phyloP scores from a whole-genome alignment of 2,888 invertebrate genomes.

The Platynereis dumerilii region DNA sequence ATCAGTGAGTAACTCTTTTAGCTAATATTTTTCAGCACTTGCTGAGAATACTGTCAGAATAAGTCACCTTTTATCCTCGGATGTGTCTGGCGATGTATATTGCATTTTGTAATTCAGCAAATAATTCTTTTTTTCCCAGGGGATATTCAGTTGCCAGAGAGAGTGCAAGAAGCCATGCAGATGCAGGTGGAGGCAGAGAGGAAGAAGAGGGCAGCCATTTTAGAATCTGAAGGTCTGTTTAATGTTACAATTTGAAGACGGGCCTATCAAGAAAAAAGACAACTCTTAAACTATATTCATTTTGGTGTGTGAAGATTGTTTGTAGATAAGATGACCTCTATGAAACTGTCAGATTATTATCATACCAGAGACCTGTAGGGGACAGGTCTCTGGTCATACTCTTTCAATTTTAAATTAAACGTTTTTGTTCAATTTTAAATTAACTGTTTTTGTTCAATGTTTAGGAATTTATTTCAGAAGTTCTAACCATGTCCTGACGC shows the following conservation, averaged over 20 bases:
- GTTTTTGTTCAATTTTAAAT: too few relatives aligned
- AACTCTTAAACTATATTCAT: neutral
- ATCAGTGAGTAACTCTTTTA: slow-evolving; percentile 71
- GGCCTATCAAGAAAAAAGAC: neutral
- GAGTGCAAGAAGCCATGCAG: slow-evolving; percentile 99
- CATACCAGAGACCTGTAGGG: too few relatives aligned
- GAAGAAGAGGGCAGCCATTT: slow-evolving; percentile 91
- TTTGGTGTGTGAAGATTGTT: neutral
- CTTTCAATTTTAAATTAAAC: too few relatives aligned
- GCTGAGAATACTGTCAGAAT: neutral
- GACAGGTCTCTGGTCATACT: too few relatives aligned
- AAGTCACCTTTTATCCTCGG: too few relatives aligned
- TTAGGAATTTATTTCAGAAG: too few relatives aligned
- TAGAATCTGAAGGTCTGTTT: slow-evolving; percentile 89
- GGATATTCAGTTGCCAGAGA: slow-evolving; percentile 85
- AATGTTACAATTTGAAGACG: neutral
- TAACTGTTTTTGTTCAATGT: too few relatives aligned
- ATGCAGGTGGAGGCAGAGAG: slow-evolving; percentile 99
- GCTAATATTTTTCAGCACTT: neutral
- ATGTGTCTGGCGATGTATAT: too few relatives aligned
- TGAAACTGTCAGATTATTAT: neutral
- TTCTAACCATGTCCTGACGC: too few relatives aligned
- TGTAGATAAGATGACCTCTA: neutral
- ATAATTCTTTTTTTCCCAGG: slow-evolving; percentile 67
- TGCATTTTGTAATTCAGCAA: too few relatives aligned